Conservation (phyloP, 2,797 vertebrate species). For the Malacoraja senta region DNA sequence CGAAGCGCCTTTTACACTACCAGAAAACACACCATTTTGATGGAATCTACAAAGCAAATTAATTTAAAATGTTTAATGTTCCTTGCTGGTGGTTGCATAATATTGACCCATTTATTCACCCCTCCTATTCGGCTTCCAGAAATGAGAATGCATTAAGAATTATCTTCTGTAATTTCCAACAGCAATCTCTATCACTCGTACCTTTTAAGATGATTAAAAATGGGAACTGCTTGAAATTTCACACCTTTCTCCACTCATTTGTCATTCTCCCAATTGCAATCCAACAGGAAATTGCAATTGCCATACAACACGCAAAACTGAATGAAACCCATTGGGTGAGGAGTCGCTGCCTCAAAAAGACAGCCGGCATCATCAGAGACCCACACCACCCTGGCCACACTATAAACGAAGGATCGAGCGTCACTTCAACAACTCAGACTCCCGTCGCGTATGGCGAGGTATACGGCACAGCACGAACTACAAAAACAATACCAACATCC, state of each 20-base stretch:
- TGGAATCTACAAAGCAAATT: not conserved
- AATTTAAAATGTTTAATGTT: not conserved
- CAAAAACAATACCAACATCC: too few relatives aligned
- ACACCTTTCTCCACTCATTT: not conserved
- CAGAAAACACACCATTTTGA: not conserved
- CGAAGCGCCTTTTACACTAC: not conserved
- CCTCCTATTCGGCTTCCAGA: not conserved
- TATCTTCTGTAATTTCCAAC: not conserved
- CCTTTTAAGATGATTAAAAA: not conserved
- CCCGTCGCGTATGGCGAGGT: too few relatives aligned
- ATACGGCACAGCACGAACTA: too few relatives aligned
- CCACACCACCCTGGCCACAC: too few relatives aligned
- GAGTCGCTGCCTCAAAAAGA: too few relatives aligned
- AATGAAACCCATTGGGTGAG: not conserved
- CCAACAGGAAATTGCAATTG: not conserved
- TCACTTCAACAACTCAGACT: too few relatives aligned
- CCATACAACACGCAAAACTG: not conserved
- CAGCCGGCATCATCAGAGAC: too few relatives aligned
- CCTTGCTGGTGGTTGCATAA: not conserved
- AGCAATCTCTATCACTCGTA: not conserved
- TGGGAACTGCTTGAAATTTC: not conserved
- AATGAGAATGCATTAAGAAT: not conserved
- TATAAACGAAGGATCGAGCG: too few relatives aligned
- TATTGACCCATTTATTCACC: not conserved
- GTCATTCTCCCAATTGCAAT: not conserved